Percentiles rank a stretch among this genome's conserved stretches.
Conservation (phyloP, 1,140 invertebrate species). For the Odontomachus brunneus region DNA sequence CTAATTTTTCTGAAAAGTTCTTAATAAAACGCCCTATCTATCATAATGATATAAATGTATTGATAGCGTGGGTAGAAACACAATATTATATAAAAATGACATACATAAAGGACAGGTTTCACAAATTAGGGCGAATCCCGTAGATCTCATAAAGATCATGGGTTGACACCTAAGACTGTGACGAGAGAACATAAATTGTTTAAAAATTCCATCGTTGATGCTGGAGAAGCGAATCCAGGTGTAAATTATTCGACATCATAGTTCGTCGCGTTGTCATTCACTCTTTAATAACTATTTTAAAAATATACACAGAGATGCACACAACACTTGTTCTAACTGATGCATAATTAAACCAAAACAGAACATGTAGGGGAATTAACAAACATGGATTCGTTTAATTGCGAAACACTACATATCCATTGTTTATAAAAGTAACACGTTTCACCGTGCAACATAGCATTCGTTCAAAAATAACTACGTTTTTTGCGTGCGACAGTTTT, state of each 20-base stretch:
- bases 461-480: constrained; percentile 31
- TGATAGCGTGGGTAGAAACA: too few relatives aligned
- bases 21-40: too few relatives aligned
- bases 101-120: too few relatives aligned
- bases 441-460: background rate
- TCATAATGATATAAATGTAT: too few relatives aligned
- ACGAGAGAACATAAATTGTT: background rate
- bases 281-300: constrained; percentile 21
- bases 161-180: too few relatives aligned
- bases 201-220: background rate
- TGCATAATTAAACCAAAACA: constrained; percentile 59
- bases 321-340: constrained; percentile 24
- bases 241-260: constrained; percentile 42
- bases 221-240: background rate
- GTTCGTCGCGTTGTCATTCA: background rate
- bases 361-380: constrained; percentile 28
- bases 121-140: too few relatives aligned
- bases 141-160: too few relatives aligned
- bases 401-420: background rate
- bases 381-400: constrained; percentile 53
- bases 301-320: background rate
- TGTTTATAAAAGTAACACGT: constrained; percentile 54
- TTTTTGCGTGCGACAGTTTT: constrained; percentile 37
- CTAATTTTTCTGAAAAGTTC: too few relatives aligned
- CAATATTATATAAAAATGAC: too few relatives aligned